These are phyloP conservation scores for Lepidothrix coronata DNA, from an alignment of 2,113 vertebrate genomes.

Conservation along the genomic window DNA sequence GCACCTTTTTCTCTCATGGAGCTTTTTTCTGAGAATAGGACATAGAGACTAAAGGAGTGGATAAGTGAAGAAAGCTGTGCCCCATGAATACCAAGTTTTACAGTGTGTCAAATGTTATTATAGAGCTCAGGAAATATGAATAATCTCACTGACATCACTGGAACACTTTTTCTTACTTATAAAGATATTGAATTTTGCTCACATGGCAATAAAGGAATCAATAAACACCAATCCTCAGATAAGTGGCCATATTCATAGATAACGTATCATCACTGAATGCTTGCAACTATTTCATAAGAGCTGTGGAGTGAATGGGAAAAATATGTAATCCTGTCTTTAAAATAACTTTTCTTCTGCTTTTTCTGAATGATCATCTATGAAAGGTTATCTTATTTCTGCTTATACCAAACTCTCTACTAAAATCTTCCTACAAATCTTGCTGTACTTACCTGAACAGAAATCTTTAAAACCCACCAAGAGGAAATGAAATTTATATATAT, in stretches of 20 bases:
- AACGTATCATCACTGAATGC: not conserved
- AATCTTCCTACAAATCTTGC: not conserved
- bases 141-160: slow-evolving; percentile 8
- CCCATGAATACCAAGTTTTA: not conserved
- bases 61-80: not conserved
- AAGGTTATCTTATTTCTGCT: not conserved
- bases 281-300: not conserved
- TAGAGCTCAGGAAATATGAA: not conserved
- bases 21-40: not conserved
- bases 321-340: not conserved
- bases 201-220: not conserved
- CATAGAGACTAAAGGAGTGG: not conserved
- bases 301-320: not conserved
- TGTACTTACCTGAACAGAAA: not conserved
- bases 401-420: not conserved
- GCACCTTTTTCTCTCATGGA: not conserved
- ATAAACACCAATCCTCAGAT: not conserved
- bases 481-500: not conserved
- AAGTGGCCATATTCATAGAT: not conserved
- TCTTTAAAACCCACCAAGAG: not conserved
- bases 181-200: not conserved
- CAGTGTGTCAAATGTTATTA: not conserved
- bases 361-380: not conserved
- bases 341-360: not conserved
- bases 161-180: not conserved